Evolutionary conservation across 2,113 vertebrate species (phyloP), one percentile per base, ranked within the genome.

Genomic region (Syrrhaptes paradoxus): DNA sequence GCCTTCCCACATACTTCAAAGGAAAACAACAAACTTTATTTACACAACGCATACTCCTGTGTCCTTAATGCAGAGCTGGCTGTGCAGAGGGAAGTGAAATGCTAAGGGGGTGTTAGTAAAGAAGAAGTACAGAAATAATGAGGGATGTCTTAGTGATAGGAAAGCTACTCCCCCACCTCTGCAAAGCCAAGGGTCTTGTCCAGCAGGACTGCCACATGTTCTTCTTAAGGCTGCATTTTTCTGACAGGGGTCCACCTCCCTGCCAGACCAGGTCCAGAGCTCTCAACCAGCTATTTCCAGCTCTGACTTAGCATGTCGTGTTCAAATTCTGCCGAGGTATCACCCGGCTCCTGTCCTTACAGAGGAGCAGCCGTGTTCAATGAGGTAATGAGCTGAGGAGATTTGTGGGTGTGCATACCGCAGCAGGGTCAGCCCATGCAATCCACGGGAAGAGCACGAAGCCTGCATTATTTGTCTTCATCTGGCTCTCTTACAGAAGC

Each of bases 401-500:
- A 94, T 96, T 94, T 93, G 95, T 93, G 80, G 76, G 83, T 90
- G 88, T 93, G 70, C 88, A 90, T 86, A 91, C 79, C 89, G 77
- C 74, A 92, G 74, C 49, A 76, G 85, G 85, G 90, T 86, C 92
- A 86, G 92, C 88, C 92, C 79, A 67, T 24, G 68, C 79, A 96
- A 90, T 93, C 92, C 76, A 34, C 65, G 70, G 49, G 88, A 90
- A 90, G 72, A 96, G 79, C 79, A 80, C 85, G 80, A 94, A 77
- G 48, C 84, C 93, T 95, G 93, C 72, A 86, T 88, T 94, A 94
- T 90, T 97, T 90, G 61, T 95, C 92, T 96, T 94, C 81, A 93
- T 86, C 90, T 85, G 76, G 72, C 4, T 12, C 70, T 87, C 70
- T 81, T 65, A 93, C 65, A 75, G 80, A 90, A 95, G 70, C 93